phyloP scores from a whole-genome alignment of 2,888 invertebrate genomes.

The Heliconius cydno region DNA sequence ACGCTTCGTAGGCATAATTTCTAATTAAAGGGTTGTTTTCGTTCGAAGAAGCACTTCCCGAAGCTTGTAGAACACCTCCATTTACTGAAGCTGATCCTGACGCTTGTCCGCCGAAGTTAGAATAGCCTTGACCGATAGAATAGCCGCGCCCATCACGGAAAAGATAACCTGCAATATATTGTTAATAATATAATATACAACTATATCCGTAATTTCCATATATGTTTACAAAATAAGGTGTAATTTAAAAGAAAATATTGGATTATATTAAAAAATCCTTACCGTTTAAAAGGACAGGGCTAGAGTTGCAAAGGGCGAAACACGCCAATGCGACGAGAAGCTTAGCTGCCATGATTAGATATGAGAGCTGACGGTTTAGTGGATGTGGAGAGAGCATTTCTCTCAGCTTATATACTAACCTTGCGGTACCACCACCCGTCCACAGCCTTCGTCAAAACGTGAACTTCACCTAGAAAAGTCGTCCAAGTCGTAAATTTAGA shows the following conservation, averaged over 20 bases:
- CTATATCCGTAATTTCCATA: not conserved
- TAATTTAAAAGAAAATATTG: not conserved
- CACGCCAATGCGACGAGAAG: constrained; percentile 68
- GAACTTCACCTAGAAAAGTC: constrained; percentile 75
- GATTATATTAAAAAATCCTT: constrained; percentile 48
- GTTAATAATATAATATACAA: not conserved
- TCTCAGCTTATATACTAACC: constrained; percentile 73
- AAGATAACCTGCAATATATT: constrained; percentile 56
- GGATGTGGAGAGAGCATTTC: constrained; percentile 81
- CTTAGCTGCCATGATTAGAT: constrained; percentile 68
- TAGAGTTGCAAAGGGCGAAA: constrained; percentile 67
- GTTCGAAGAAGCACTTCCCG: constrained; percentile 55
- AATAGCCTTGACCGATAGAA: constrained; percentile 64
- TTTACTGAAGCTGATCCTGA: constrained; percentile 60
- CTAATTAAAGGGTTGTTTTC: constrained; percentile 51
- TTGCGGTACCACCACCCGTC: constrained; percentile 62
- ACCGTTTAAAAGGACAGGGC: constrained; percentile 71
- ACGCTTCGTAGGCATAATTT: constrained; percentile 55
- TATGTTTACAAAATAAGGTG: no score
- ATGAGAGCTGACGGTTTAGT: constrained; percentile 66
- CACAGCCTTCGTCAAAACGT: constrained; percentile 61
- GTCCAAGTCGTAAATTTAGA: constrained; percentile 70
- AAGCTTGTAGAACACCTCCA: constrained; percentile 59
- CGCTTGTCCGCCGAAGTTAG: constrained; percentile 60
- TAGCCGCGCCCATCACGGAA: constrained; percentile 71